Conservation (phyloP, 2,888 invertebrate genomes). For the Heliconius charithonia region DNA sequence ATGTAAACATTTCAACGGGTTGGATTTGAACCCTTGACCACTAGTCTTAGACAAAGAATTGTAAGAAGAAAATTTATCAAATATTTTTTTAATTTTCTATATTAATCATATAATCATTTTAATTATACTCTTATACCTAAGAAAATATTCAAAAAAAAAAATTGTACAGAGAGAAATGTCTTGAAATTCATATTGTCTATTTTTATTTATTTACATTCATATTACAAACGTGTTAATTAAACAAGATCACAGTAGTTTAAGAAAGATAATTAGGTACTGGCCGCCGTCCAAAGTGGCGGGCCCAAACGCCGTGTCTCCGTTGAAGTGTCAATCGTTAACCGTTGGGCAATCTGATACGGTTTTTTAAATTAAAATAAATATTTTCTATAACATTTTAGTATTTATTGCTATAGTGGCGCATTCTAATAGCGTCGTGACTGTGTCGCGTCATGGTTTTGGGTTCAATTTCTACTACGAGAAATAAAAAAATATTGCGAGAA, state of each 20-base stretch:
- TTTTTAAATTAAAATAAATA: not conserved
- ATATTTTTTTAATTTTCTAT: too few relatives aligned
- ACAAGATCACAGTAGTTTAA: not conserved
- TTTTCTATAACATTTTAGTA: not conserved
- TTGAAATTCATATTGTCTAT: not conserved
- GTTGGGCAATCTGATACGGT: not conserved
- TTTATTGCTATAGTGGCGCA: not conserved
- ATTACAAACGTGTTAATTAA: not conserved
- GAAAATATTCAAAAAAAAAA: too few relatives aligned
- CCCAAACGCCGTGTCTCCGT: not conserved
- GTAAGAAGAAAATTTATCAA: not conserved
- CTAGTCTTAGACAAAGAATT: not conserved
- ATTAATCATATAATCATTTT: too few relatives aligned
- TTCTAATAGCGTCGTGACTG: too few relatives aligned
- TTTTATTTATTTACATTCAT: constrained; percentile 6
- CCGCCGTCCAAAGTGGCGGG: constrained; percentile 5
- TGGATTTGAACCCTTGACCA: not conserved
- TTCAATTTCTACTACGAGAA: too few relatives aligned
- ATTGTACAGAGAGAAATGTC: not conserved
- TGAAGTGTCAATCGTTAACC: constrained; percentile 4
- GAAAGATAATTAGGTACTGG: constrained; percentile 14
- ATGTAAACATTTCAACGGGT: not conserved
- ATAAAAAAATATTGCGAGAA: too few relatives aligned
- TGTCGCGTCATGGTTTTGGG: too few relatives aligned
- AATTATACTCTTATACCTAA: too few relatives aligned